These are phyloP conservation scores for Mesocricetus auratus DNA, from an alignment of 2,113 vertebrate species.

Conservation along the genomic window DNA sequence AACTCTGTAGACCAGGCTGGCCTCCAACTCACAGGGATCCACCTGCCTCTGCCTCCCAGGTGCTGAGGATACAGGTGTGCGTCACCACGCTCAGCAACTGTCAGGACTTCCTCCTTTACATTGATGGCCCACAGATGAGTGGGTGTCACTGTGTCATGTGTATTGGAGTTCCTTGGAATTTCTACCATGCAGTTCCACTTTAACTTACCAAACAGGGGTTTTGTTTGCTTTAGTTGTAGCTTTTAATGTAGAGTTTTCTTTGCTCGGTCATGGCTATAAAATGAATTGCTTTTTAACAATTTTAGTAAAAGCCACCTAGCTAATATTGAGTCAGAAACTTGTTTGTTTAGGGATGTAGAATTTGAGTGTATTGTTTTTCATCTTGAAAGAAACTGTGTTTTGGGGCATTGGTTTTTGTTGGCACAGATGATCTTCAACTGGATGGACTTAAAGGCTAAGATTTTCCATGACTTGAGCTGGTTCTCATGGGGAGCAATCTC, in stretches of 20 bases:
- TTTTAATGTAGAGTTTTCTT: slow-evolving; percentile 50
- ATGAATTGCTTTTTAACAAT: slow-evolving; percentile 67
- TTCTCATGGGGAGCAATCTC: slow-evolving; percentile 75
- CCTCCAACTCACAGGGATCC: neutral
- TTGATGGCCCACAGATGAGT: neutral
- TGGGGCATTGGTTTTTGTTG: slow-evolving; percentile 77
- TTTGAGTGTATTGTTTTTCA: slow-evolving; percentile 76
- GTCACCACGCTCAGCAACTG: no score
- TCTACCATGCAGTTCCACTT: neutral
- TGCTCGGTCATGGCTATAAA: slow-evolving; percentile 63
- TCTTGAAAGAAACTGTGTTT: slow-evolving; percentile 71
- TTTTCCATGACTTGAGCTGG: slow-evolving; percentile 81
- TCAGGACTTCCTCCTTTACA: slow-evolving; percentile 6
- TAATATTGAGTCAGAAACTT: slow-evolving; percentile 64
- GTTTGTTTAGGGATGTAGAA: slow-evolving; percentile 73
- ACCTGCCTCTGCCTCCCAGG: neutral
- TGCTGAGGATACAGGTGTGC: neutral
- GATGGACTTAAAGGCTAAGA: slow-evolving; percentile 81
- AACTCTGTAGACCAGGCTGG: neutral
- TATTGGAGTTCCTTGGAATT: neutral
- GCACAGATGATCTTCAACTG: slow-evolving; percentile 71
- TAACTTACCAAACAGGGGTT: neutral
- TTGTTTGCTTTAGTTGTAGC: neutral
- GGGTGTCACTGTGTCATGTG: neutral
- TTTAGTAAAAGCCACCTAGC: slow-evolving; percentile 52